Conservation (phyloP, 1,140 invertebrate species). For the Hyposmocoma kahamanoa region DNA sequence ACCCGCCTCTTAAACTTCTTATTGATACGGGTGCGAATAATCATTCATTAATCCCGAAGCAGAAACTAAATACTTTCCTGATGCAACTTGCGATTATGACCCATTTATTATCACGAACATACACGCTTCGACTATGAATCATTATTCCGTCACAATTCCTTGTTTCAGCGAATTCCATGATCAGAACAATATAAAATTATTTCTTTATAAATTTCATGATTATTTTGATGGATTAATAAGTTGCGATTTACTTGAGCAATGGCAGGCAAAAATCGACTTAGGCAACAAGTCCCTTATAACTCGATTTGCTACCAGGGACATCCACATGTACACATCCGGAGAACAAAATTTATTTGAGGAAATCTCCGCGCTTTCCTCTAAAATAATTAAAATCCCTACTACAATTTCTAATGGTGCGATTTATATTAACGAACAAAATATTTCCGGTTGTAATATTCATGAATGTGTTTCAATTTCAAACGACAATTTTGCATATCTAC, state of each 20-base stretch:
- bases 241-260: not conserved
- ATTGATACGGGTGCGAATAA: not conserved
- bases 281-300: not conserved
- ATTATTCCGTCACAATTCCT: not conserved
- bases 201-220: not conserved
- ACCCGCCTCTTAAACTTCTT: not conserved
- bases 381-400: not conserved
- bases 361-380: not conserved
- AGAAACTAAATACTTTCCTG: not conserved
- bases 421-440: not conserved
- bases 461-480: slow-evolving; percentile 1
- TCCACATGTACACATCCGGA: not conserved
- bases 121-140: not conserved
- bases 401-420: not conserved
- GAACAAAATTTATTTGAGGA: not conserved
- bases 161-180: not conserved
- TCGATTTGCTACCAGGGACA: not conserved
- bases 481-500: not conserved
- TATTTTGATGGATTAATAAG: not conserved
- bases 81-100: not conserved
- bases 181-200: not conserved
- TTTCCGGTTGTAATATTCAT: not conserved
- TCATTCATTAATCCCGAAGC: not conserved
- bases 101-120: not conserved
- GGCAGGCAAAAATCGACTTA: not conserved